These are phyloP conservation scores for Ovis aries DNA, from an alignment of 2,113 vertebrate species.

Conservation along the genomic window ARS-UI_Ramb_v3.0 NC_056067.1:16769001-16769500, in stretches of 20 bases:
- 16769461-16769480: conserved; percentile 54
- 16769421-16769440: conserved; percentile 58
- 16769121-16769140: not conserved
- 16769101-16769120: too few species aligned
- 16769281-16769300: not conserved
- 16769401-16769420: conserved; percentile 20
- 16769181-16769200: not conserved
- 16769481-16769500: conserved; percentile 70
- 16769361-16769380: not conserved
- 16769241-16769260: not conserved
- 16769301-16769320: not conserved
- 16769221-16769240: not conserved
- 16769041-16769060: not conserved
- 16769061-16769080: not conserved
- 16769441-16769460: conserved; percentile 53
- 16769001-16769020: not conserved
- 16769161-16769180: not conserved
- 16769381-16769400: not conserved
- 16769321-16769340: not conserved
- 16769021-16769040: not conserved
- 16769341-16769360: not conserved
- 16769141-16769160: not conserved
- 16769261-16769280: not conserved
- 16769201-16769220: not conserved
- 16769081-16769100: not conserved